Evolutionary conservation across 2,888 invertebrate genomes (phyloP).

Genomic region (Xestia xanthographa): DNA sequence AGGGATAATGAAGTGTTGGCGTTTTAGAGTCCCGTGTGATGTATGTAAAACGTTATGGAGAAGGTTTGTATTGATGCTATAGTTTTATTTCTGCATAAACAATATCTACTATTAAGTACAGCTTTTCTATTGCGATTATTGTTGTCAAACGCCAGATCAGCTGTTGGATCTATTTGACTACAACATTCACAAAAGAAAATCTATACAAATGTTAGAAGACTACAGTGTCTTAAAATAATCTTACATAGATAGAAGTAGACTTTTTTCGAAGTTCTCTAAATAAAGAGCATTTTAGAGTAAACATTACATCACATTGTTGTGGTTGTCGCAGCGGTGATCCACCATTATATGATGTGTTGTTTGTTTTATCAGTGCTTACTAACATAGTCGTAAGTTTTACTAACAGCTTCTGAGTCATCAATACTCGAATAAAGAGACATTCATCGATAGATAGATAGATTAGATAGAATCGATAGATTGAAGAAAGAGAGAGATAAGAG

Average conservation of each 20-base stretch:
- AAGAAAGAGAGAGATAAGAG: no score
- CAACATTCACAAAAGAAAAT: neutral
- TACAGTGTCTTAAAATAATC: neutral
- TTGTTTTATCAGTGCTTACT: no score
- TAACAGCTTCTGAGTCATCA: no score
- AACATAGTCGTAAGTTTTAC: no score
- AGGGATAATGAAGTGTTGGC: conserved; percentile 48
- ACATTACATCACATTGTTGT: no score
- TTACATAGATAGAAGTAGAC: neutral
- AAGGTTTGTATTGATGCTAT: neutral
- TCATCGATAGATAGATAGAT: no score
- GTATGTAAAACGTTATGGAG: conserved; percentile 2
- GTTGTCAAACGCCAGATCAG: neutral
- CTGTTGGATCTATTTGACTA: neutral
- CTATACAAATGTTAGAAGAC: neutral
- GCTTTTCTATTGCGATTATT: neutral
- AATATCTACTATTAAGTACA: neutral
- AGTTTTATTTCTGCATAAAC: neutral
- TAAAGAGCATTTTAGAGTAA: neutral
- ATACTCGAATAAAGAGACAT: no score
- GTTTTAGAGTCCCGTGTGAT: conserved; percentile 41
- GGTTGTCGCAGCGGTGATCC: no score
- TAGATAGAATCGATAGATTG: no score
- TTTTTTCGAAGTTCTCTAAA: neutral
- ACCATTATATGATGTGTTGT: no score